A percentile compares a stretch with the other conserved stretches of the same genome.
phyloP scores from a whole-genome alignment of 2,888 invertebrate genomes.

The Drosophila nr. perissopoda region DNA sequence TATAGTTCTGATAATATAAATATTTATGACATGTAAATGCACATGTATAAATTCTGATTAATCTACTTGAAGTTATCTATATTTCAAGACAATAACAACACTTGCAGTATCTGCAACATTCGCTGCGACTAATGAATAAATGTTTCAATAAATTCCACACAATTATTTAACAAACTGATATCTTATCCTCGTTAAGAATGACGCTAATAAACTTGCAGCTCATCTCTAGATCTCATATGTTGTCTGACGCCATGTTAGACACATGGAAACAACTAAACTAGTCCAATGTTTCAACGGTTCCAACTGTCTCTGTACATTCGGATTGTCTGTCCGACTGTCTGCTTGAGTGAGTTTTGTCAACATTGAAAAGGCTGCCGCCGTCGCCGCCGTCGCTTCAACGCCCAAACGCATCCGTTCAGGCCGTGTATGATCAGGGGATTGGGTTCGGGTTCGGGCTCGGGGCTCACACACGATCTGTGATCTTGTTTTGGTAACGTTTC shows the following conservation, averaged over 20 bases:
- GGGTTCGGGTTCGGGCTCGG: conserved; percentile 1
- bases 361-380: conserved; percentile 67
- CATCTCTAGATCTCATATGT: conserved; percentile 60
- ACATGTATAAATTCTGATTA: not conserved
- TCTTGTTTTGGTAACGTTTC: conserved; percentile 65
- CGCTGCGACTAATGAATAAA: not conserved
- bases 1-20: no score
- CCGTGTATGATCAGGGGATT: conserved; percentile 3
- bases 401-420: conserved; percentile 77
- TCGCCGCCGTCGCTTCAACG: conserved; percentile 55
- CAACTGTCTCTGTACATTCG: conserved; percentile 39
- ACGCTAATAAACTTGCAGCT: conserved; percentile 34
- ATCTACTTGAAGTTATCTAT: not conserved
- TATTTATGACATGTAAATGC: no score
- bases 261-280: conserved; percentile 68
- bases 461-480: conserved; percentile 41
- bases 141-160: not conserved
- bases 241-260: conserved; percentile 63
- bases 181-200: conserved; percentile 24
- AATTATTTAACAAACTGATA: conserved; percentile 9
- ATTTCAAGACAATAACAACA: not conserved
- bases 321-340: conserved; percentile 14
- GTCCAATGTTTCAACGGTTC: conserved; percentile 53
- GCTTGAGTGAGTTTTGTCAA: conserved; percentile 77
- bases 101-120: not conserved